Percentiles rank a stretch among this genome's conserved stretches.
These are phyloP conservation scores for Aelia acuminata DNA, from an alignment of 2,888 invertebrate species.

Conservation along the genomic window DNA sequence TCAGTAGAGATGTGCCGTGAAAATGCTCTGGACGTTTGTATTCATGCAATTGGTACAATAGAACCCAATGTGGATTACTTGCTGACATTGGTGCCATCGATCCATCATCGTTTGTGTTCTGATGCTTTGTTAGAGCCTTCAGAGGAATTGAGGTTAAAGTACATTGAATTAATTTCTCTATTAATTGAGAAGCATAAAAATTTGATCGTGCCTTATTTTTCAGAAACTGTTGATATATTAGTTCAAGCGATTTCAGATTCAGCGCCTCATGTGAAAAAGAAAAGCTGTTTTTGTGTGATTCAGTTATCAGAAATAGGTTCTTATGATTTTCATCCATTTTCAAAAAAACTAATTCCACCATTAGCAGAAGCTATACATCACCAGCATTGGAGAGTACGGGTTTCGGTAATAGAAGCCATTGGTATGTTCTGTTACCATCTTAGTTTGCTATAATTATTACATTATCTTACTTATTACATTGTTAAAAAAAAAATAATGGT, in stretches of 20 bases:
- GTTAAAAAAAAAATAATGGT: no score
- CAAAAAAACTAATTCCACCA: constrained; percentile 82
- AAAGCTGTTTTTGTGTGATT: constrained; percentile 81
- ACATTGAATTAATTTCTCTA: constrained; percentile 77
- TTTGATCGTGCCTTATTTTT: constrained; percentile 78
- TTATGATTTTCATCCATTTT: constrained; percentile 81
- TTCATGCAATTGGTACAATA: not conserved
- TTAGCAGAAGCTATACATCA: constrained; percentile 82
- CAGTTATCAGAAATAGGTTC: constrained; percentile 77
- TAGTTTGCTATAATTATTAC: no score
- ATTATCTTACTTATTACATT: no score
- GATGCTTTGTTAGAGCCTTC: constrained; percentile 73
- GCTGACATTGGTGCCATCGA: constrained; percentile 54
- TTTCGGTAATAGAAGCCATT: constrained; percentile 81
- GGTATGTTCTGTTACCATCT: constrained; percentile 70
- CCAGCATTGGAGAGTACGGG: constrained; percentile 86
- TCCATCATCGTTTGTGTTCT: constrained; percentile 52
- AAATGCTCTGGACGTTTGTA: constrained; percentile 47
- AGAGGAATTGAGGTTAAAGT: constrained; percentile 85
- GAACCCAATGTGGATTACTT: constrained; percentile 52
- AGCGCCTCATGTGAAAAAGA: constrained; percentile 85
- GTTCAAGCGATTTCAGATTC: constrained; percentile 81
- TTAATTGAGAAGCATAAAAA: constrained; percentile 78
- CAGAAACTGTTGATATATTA: constrained; percentile 82
- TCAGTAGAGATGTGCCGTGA: constrained; percentile 61